Evolutionary conservation across 1,140 invertebrate genomes (phyloP), one percentile per base, ranked within the genome.

Genomic region (Cataglyphis hispanica): DNA sequence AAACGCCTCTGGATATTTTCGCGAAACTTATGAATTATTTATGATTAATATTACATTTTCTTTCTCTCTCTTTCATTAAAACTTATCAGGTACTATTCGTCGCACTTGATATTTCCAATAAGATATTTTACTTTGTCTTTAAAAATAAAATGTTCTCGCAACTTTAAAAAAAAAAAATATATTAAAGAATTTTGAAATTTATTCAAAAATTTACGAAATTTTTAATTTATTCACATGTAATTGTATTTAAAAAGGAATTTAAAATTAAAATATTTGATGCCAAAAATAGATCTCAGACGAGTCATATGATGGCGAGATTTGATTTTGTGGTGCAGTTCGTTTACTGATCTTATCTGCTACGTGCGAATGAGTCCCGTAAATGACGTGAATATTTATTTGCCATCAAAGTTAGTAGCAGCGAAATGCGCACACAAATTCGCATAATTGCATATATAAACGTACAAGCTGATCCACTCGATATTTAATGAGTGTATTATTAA

Each of bases 281-380:
- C 37, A n/a, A 43, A 58, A 81, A 81, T 43, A 72, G 27, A 50
- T 50, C 25, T 34, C 13, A n/a, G 31, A 19, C 34, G n/a, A 40
- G 10, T 81, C 46, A 70, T 8, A 31, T 56, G 50, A 53, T 25
- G 19, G n/a, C 7, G 43, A 7, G 8, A 10, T n/a, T 11, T 10
- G 25, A 53, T 81, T 64, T 40, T 19, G 10, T 22, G 22, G 16
- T 25, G 43, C 37, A 27, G 16, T 74, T 53, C 67, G 31, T 83
- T 46, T 46, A 40, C 67, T n/a, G 22, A 43, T 19, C 22, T 66
- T 27, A 74, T 61, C 56, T 60, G n/a, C 40, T 25, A n/a, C n/a
- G 25, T 61, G 78, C 40, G 56, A 83, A 83, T 83, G 50, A 83
- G 78, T 83, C 78, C 67, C 67, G 78, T 60, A 83, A 83, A 83